Conservation (phyloP, 2,113 vertebrate species). For the Echinops telfairi region DNA sequence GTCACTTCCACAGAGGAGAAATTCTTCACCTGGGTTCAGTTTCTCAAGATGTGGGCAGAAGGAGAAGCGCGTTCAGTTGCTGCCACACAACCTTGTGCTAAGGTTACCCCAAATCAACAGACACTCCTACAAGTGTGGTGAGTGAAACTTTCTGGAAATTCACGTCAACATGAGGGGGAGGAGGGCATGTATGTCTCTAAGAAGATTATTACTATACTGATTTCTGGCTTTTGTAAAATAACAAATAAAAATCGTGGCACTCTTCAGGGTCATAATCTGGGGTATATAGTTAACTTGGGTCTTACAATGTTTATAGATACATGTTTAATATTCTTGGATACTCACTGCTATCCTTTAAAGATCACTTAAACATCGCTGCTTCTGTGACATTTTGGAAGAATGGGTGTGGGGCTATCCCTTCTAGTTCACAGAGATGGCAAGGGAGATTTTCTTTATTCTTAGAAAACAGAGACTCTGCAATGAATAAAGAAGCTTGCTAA, state of each 20-base stretch:
- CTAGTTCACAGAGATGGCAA: background rate
- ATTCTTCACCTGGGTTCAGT: no score
- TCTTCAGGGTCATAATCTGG: background rate
- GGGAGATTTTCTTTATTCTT: background rate
- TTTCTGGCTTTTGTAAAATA: background rate
- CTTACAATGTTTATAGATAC: background rate
- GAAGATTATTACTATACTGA: background rate
- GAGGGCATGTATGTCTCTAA: no score
- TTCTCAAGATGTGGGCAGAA: no score
- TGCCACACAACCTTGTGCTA: no score
- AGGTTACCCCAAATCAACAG: no score
- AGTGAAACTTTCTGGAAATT: no score
- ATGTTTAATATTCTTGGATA: background rate
- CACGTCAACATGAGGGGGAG: no score
- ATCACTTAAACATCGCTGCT: background rate
- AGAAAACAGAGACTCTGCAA: background rate
- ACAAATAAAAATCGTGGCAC: background rate
- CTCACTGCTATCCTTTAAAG: background rate
- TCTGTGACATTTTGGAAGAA: background rate
- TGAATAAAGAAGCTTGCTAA: background rate
- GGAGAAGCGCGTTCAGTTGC: no score
- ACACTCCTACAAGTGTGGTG: no score
- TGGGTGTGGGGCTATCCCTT: accelerated
- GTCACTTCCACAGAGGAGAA: no score
- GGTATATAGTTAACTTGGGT: background rate